Evolutionary conservation across 1,140 invertebrate genomes (phyloP), one percentile per base, ranked within the genome.

Genomic region (Drosophila parabipectinata): DNA sequence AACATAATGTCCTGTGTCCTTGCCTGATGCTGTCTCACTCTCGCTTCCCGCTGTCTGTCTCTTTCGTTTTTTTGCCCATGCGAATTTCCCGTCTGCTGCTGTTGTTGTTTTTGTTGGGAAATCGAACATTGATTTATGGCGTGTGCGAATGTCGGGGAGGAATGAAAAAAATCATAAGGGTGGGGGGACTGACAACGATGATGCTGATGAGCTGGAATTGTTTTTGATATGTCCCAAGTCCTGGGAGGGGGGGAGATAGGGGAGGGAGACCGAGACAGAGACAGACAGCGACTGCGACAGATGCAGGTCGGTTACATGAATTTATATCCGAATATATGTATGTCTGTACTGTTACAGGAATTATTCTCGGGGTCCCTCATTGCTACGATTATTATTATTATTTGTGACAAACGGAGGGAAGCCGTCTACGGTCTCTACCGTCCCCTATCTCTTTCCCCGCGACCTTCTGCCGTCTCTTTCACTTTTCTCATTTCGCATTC

Each of bases 1-100:
- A 91, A 91, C 89, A 91, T 91, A 89, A 91, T 90, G 89, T 90
- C 89, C 88, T 91, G 88, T 84, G 79, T 89, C 88, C 84, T 90
- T 84, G 78, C 64, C 87, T 58, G 52, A 71, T 50, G 64, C 47
- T 39, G 21, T 37, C 51, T 50, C 58, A 21, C 21, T 21, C 15
- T 66, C 60, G 54, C 48, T 10, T 18, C 44, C 44, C 44, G 44
- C 44, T 32, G 14, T n/a, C 28, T 34, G 58, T 73, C 59, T 67
- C 51, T 64, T 44, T 75, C 59, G 72, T 28, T 26, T 54, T 60
- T 60, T 85, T 67, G 59, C 63, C 69, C 52, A 57, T 72, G 63
- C 55, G 58, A 72, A 63, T 75, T 61, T 74, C 69, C 71, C 53
- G 45, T 59, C 21, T 68, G 51, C 51, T 77, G 56, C 57, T 73